These are phyloP conservation scores for Apodemia duryi DNA, from an alignment of 2,888 invertebrate species.

Conservation along the genomic window DNA sequence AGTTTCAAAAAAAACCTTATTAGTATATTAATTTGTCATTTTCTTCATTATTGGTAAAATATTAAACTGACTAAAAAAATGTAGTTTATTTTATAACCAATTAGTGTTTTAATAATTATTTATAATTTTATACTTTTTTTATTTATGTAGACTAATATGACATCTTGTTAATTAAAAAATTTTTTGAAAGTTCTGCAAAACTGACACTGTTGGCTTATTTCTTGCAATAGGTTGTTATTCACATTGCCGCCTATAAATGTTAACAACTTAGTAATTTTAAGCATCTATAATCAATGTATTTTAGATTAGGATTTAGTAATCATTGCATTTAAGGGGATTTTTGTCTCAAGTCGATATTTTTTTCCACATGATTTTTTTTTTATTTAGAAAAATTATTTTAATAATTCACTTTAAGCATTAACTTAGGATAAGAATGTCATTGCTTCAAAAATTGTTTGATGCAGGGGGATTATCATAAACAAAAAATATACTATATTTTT, in stretches of 20 bases:
- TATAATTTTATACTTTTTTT: too few species aligned
- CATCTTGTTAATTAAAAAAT: too few species aligned
- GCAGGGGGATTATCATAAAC: too few species aligned
- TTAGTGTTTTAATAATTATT: too few species aligned
- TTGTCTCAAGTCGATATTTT: neutral
- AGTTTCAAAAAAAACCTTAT: too few species aligned
- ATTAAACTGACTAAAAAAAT: too few species aligned
- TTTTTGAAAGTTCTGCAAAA: neutral
- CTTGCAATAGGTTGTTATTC: neutral
- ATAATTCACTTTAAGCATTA: neutral
- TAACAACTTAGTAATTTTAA: neutral
- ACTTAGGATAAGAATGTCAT: neutral
- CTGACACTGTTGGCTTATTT: conserved; percentile 6
- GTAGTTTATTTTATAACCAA: too few species aligned
- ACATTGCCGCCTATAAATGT: conserved; percentile 3
- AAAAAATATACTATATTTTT: too few species aligned
- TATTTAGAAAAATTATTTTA: conserved; percentile 1
- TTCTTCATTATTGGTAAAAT: too few species aligned
- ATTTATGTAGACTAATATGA: too few species aligned
- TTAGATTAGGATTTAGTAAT: conserved; percentile 2
- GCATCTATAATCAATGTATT: conserved; percentile 3
- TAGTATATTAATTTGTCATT: too few species aligned
- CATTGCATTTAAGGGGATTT: neutral
- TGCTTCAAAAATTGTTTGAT: too few species aligned
- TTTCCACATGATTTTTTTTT: neutral